Base-by-base conservation (phyloP, 2,888 invertebrate species). In the Hirtodrosophila duncani region DNA sequence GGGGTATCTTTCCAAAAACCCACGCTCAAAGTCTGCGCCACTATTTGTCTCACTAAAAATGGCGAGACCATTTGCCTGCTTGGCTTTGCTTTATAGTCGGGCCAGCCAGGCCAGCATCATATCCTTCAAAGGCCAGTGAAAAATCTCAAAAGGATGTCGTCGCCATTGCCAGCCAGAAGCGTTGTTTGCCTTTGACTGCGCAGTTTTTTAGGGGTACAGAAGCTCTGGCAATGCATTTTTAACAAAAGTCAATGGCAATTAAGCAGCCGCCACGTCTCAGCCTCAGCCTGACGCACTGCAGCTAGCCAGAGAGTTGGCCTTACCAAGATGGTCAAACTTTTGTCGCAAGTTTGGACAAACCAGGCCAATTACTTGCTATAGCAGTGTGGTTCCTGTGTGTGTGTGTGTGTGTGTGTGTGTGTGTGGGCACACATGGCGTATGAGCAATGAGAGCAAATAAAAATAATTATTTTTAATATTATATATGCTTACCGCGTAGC, bases 111-210 rank as follows among this genome's bases (percentile, higher is more conserved):
- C 29, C 48, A 33, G 46, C 48, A 38, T 72, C 65, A 68, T 68
- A 74, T 65, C 68, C 74, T n/a, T n/a, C n/a, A 42, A 56, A 58
- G 57, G 64, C 71, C 63, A 52, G 67, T 63, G 52, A 67, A 63
- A 71, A 63, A 63, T 67, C 72, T 67, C 60, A 60, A 67, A 67
- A 72, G 72, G 67, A 67, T 68, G 67, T 72, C 69, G 64, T 55
- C 61, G 61, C 49, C 58, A 48, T 49, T 61, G 55, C 46, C 44
- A n/a, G n/a, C n/a, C n/a, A n/a, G n/a, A n/a, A 9, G 53, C 53
- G 49, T 60, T 62, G 62, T 62, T 55, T 60, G 62, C 42, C 38
- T 62, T 61, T 55, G 55, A 55, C 44, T 53, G 49, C 52, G 60
- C 60, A 55, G 44, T 60, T 59, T 51, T 60, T 37, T 31, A n/a